Percentiles rank a stretch among this genome's conserved stretches.
phyloP scores from a whole-genome alignment of 2,113 vertebrate genomes.

The Picathartes gymnocephalus region DNA sequence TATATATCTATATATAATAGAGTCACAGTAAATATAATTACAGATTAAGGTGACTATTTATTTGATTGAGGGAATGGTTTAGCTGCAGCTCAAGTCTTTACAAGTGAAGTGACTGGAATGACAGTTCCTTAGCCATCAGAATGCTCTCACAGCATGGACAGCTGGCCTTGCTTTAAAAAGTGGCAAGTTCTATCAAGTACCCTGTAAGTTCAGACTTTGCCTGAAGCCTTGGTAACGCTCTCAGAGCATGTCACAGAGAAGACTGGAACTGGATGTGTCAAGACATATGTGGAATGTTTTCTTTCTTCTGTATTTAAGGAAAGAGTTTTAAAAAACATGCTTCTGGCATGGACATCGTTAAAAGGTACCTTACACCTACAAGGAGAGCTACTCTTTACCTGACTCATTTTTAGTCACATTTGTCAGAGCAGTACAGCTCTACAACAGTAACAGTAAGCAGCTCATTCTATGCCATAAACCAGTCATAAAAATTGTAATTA shows the following conservation, averaged over 20 bases:
- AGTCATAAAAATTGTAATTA: slow-evolving; percentile 16
- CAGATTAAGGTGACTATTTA: background rate
- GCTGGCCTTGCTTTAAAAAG: background rate
- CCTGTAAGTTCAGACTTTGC: background rate
- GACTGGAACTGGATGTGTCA: background rate
- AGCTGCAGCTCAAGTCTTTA: background rate
- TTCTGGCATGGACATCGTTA: background rate
- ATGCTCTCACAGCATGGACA: fast-evolving
- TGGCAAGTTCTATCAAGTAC: background rate
- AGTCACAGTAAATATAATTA: background rate
- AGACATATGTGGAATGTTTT: background rate
- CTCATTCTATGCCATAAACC: background rate
- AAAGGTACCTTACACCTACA: background rate
- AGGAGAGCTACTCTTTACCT: background rate
- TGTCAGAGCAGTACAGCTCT: background rate
- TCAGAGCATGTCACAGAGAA: background rate
- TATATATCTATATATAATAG: no score
- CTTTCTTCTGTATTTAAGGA: background rate
- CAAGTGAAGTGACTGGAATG: background rate
- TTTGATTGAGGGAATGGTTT: background rate
- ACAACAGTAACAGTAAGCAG: background rate
- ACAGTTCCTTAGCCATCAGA: background rate
- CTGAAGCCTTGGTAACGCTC: background rate
- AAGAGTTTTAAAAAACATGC: background rate
- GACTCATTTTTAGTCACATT: background rate